These are phyloP conservation scores for Zophobas morio DNA, from an alignment of 1,140 invertebrate genomes.

Conservation along the genomic window DNA sequence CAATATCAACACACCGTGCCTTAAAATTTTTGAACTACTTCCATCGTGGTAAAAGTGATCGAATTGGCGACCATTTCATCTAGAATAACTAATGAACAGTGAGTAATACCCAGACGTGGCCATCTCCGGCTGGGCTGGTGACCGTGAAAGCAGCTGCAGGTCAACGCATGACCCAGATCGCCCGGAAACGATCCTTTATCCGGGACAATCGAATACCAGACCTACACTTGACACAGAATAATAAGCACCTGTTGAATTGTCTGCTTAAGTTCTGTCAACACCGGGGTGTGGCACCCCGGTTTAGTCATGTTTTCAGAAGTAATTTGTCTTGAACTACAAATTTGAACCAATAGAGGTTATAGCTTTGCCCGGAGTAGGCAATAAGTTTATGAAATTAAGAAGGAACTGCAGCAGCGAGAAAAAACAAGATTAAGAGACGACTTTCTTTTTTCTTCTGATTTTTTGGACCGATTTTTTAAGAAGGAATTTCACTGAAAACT, in stretches of 20 bases:
- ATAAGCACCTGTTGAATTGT: slow-evolving; percentile 44
- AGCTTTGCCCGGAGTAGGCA: no score
- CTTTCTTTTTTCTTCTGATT: no score
- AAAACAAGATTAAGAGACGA: no score
- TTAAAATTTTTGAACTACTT: slow-evolving; percentile 31
- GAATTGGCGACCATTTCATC: slow-evolving; percentile 6
- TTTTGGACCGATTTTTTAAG: no score
- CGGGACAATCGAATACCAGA: slow-evolving; percentile 60
- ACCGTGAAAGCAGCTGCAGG: slow-evolving; percentile 56
- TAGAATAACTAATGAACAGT: slow-evolving; percentile 24
- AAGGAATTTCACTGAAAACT: no score
- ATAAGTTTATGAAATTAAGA: no score
- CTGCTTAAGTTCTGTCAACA: slow-evolving; percentile 13
- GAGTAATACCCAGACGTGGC: slow-evolving; percentile 27
- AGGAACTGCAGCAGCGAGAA: no score
- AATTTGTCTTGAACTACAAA: neutral
- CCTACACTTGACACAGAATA: slow-evolving; percentile 58
- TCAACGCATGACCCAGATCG: slow-evolving; percentile 58
- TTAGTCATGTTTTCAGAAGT: slow-evolving; percentile 8
- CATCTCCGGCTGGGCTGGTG: slow-evolving; percentile 50
- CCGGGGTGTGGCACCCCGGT: neutral
- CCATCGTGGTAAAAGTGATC: slow-evolving; percentile 33
- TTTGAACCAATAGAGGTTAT: neutral
- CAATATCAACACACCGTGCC: slow-evolving; percentile 12
- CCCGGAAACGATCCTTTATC: slow-evolving; percentile 55